A percentile compares a stretch with the other conserved stretches of the same genome.
phyloP scores from a whole-genome alignment of 1,140 invertebrate species.

The Cyclina sinensis region DNA sequence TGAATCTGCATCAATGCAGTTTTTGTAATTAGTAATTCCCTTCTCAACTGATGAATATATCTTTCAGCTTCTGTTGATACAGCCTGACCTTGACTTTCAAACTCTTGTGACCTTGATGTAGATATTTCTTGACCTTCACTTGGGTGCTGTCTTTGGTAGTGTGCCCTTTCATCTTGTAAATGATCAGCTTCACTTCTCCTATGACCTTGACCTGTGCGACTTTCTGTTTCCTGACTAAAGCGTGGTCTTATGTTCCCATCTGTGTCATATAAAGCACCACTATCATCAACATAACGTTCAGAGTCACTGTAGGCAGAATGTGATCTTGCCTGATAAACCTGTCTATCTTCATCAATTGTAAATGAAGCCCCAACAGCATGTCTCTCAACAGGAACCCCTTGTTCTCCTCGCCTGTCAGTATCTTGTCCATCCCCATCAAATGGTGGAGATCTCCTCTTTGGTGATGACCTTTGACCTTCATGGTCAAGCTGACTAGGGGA shows the following conservation, averaged over 20 bases:
- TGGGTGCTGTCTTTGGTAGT: conserved; percentile 20
- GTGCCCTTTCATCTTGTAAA: neutral
- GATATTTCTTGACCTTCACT: conserved; percentile 34
- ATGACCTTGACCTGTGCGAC: neutral
- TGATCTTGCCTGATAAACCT: conserved; percentile 7
- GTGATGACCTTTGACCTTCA: neutral
- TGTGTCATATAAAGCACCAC: conserved; percentile 47
- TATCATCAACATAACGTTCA: conserved; percentile 35
- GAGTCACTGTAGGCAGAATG: neutral
- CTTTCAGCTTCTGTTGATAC: conserved; percentile 74
- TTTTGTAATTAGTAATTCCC: conserved; percentile 78
- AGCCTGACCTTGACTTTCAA: neutral
- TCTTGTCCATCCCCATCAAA: conserved; percentile 19
- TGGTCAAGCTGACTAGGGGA: neutral
- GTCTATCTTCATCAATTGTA: conserved; percentile 30
- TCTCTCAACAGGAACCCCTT: neutral
- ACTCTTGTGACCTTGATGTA: neutral
- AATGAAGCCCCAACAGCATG: neutral
- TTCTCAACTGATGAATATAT: conserved; percentile 74
- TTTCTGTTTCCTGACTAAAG: neutral
- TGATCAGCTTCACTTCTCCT: neutral
- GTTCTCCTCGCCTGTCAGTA: neutral
- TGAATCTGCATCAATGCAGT: conserved; percentile 74
- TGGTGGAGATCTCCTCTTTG: neutral
- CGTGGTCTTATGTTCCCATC: conserved; percentile 55